Evolutionary conservation across 2,113 vertebrate genomes (phyloP).

Genomic region (Oryzias javanicus): DNA sequence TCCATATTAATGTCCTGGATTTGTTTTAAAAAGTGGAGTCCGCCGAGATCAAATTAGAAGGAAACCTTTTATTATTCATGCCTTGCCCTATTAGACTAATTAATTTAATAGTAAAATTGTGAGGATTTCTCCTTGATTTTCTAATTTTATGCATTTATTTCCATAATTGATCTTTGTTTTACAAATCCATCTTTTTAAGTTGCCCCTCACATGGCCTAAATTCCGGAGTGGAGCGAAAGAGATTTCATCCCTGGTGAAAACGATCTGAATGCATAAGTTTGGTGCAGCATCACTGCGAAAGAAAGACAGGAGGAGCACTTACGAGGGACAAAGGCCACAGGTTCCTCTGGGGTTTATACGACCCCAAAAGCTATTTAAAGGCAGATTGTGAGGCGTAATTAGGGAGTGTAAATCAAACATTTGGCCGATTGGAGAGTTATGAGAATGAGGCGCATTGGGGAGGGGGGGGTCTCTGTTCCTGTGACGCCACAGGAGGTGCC

Average conservation of each 20-base stretch:
- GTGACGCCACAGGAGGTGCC: conserved; percentile 62
- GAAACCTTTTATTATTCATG: conserved; percentile 68
- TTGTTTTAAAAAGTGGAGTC: conserved; percentile 70
- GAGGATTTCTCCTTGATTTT: conserved; percentile 42
- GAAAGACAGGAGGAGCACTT: conserved; percentile 41
- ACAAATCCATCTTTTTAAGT: conserved; percentile 67
- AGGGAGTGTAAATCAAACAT: conserved; percentile 67
- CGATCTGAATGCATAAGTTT: conserved; percentile 43
- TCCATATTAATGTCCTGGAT: conserved; percentile 70
- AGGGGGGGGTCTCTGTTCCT: conserved; percentile 53
- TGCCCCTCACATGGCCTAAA: conserved; percentile 46
- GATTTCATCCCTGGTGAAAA: conserved; percentile 45
- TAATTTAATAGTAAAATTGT: conserved; percentile 64
- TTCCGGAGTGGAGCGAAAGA: conserved; percentile 31
- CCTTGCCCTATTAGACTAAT: conserved; percentile 70
- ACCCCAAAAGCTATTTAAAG: conserved; percentile 54
- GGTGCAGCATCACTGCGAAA: conserved; percentile 23
- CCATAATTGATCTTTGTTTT: conserved; percentile 70
- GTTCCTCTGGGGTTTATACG: conserved; percentile 51
- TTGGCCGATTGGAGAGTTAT: conserved; percentile 62
- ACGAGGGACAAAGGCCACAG: conserved; percentile 45
- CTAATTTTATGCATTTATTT: conserved; percentile 65
- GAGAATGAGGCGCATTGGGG: conserved; percentile 50
- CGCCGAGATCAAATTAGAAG: conserved; percentile 70
- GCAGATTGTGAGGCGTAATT: conserved; percentile 61